Evolutionary conservation across 1,140 invertebrate genomes (phyloP), one percentile per base, ranked within the genome.

Genomic region (Heliconius congener): DNA sequence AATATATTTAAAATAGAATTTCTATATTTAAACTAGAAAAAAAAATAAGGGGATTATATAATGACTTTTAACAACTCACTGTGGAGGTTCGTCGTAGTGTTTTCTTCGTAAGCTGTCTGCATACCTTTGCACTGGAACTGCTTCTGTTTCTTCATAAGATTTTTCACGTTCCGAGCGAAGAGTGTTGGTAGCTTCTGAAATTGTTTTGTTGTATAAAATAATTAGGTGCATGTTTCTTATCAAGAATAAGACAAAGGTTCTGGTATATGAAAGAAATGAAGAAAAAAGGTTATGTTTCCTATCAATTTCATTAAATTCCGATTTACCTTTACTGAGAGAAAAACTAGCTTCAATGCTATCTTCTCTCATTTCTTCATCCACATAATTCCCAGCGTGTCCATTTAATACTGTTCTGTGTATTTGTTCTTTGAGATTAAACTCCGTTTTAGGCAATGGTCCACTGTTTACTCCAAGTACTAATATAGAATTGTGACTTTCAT

Each of bases 101-200:
- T 94, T 92, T 60, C 91, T 89, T 82, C 88, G 90, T 42, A 96
- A 83, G 83, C 95, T 96, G 76, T 96, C 95, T 60, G 95, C 89
- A 74, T 95, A 95, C 81, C 95, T 94, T 82, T 96, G 95, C 23
- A 95, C 95, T 16, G 95, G 95, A 11, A 95, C 87, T 30, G 95
- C 94, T 75, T 96, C 95, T 77, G 96, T 96, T 83, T 96, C 96
- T 72, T 96, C 96, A 84, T 96, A 96, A 84, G 96, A 96, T 77
- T 95, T 95, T 84, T 96, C 96, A 76, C 95, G 95, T 83, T 96
- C 95, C 73, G 94, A 93, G 23, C 89, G 93, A 78, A 93, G 52
- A 9, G 93, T 94, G 73, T 92, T 93, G 18, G 83, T 85, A 66
- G 86, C 84, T 81, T 81, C 89, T 78, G 39, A 83, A 84, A 72